Evolutionary conservation across 1,140 invertebrate species (phyloP), one percentile per base, ranked within the genome.

Genomic region (Calephelis nemesis): DNA sequence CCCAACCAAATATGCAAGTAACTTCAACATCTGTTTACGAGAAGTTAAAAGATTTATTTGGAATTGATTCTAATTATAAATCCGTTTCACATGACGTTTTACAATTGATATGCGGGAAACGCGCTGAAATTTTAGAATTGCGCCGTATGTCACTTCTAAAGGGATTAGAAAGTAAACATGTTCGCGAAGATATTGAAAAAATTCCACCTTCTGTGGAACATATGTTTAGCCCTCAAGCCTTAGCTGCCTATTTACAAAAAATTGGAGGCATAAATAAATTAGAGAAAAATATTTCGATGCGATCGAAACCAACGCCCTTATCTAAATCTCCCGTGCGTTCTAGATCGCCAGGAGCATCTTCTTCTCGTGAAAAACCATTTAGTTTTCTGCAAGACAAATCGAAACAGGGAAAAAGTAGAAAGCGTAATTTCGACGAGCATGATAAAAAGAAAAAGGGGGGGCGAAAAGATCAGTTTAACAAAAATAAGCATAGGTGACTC

Each of bases 81-180:
- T 65, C 9, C 0, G 48, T 71, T 7, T 71, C 72, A 12, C 70
- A 73, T 7, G 74, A 79, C 58, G 73, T 77, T 10, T 52, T 77
- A 12, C 73, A 77, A 69, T 73, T 79, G 45, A 72, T 74, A 39
- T 77, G 75, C 19, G 74, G 75, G 1, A 79, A 74, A 52, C 68
- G 75, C 2, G 72, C 72, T 1, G 75, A 77, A 58, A 42, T 72
- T n/a, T 7, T 77, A 62, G 69, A 74, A 50, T 4, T 60, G 12
- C 71, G 75, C 8, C 50, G 77, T 15, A 40, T 45, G 9, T 10
- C 50, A 0, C 10, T 79, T 15, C 13, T 76, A 45, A 72, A 71
- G 19, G 1, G 13, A 0, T 45, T 78, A 54, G 76, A 74, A 71
- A 68, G 10, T 9, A 78, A 73, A 70, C 68, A 68, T 70, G 45